phyloP scores from a whole-genome alignment of 1,140 invertebrate species.

The Drosophila nigromelanica region DNA sequence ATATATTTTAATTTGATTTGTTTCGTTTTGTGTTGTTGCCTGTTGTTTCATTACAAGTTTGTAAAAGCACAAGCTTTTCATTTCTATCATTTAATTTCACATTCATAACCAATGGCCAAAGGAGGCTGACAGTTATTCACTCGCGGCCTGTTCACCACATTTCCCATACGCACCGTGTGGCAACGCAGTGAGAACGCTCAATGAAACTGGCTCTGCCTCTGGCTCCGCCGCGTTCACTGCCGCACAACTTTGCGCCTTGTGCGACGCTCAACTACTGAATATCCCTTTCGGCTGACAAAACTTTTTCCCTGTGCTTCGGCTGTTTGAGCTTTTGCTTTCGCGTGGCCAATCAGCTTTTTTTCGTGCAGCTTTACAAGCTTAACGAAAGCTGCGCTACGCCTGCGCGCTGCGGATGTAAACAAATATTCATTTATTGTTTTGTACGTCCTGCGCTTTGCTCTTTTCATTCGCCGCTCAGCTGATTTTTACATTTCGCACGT shows the following conservation, averaged over 20 bases:
- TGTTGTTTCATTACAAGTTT: constrained; percentile 37
- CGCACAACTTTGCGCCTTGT: constrained; percentile 62
- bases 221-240: constrained; percentile 1
- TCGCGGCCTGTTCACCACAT: constrained; percentile 9
- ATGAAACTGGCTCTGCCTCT: constrained; percentile 4
- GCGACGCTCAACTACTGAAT: constrained; percentile 61
- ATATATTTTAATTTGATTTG: constrained; percentile 23
- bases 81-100: constrained; percentile 19
- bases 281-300: constrained; percentile 28
- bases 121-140: constrained; percentile 5
- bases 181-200: constrained; percentile 26
- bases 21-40: constrained; percentile 17
- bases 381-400: constrained; percentile 58
- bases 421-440: constrained; percentile 45
- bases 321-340: constrained; percentile 45
- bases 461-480: constrained; percentile 52
- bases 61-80: constrained; percentile 40
- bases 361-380: constrained; percentile 36
- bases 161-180: constrained; percentile 59
- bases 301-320: constrained; percentile 36
- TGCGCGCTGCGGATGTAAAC: constrained; percentile 60
- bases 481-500: constrained; percentile 46
- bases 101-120: constrained; percentile 11
- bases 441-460: constrained; percentile 24
- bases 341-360: constrained; percentile 41